phyloP scores from a whole-genome alignment of 2,888 invertebrate genomes.

The Helobdella robusta region DNA sequence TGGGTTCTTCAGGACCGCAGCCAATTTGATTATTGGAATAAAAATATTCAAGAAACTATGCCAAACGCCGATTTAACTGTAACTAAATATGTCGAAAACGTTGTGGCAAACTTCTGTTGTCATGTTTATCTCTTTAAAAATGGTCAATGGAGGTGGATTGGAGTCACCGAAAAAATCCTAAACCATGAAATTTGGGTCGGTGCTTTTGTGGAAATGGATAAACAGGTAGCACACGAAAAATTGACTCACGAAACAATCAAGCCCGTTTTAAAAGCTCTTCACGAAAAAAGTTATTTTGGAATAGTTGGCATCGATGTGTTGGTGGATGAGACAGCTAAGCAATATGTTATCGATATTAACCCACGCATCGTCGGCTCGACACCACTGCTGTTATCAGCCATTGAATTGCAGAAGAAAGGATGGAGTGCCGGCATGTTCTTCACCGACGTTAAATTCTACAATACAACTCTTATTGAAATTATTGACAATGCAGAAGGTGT shows the following conservation, averaged over 20 bases:
- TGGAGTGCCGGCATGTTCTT: conserved; percentile 17
- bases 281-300: conserved; percentile 22
- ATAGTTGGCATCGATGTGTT: conserved; percentile 17
- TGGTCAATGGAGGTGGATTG: conserved; percentile 18
- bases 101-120: conserved; percentile 16
- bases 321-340: conserved; percentile 9
- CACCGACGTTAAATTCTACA: conserved; percentile 9
- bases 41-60: conserved; percentile 4
- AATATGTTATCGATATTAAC: conserved; percentile 22
- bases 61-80: conserved; percentile 18
- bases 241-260: not conserved
- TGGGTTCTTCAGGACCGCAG: conserved; percentile 14
- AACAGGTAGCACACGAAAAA: conserved; percentile 2
- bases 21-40: conserved; percentile 10
- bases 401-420: conserved; percentile 14
- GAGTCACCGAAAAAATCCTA: conserved; percentile 18
- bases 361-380: conserved; percentile 22
- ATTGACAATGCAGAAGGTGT: conserved; percentile 7
- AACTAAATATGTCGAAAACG: conserved; percentile 2
- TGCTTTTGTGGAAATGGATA: conserved; percentile 1
- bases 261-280: conserved; percentile 13
- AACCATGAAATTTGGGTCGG: conserved; percentile 16
- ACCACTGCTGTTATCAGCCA: conserved; percentile 17
- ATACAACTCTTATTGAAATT: not conserved
- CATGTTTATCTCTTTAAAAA: conserved; percentile 15